Conservation (phyloP, 23 tunicate genomes). For the Trididemnum nubilum region DNA sequence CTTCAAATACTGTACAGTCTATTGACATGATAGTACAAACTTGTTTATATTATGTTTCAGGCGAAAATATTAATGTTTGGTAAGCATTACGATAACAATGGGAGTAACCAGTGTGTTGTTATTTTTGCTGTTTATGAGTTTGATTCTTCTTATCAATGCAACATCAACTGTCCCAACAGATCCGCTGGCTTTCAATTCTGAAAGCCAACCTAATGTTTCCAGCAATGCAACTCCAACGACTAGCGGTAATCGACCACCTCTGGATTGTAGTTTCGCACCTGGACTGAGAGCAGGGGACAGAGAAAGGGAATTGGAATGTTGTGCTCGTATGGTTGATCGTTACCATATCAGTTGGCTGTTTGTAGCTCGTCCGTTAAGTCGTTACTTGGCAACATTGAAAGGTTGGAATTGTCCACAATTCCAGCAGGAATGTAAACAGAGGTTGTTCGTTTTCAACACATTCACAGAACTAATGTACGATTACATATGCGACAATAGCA, state of each 20-base stretch:
- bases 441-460: slow-evolving; percentile 1
- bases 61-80: too few species aligned
- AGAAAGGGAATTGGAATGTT: slow-evolving; percentile 1
- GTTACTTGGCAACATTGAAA: not conserved
- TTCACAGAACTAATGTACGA: slow-evolving; percentile 29
- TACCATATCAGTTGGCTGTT: not conserved
- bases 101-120: too few species aligned
- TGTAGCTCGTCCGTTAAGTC: not conserved
- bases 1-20: too few species aligned
- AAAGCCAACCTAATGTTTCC: too few species aligned
- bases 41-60: too few species aligned
- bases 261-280: too few species aligned
- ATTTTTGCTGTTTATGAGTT: not conserved
- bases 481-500: slow-evolving; percentile 6
- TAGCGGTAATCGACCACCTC: too few species aligned
- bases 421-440: slow-evolving; percentile 2
- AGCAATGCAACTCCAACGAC: too few species aligned
- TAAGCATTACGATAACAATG: too few species aligned
- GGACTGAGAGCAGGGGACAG: too few species aligned
- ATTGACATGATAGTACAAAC: too few species aligned
- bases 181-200: too few species aligned
- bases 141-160: not conserved
- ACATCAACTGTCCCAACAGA: not conserved
- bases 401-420: slow-evolving; percentile 35
- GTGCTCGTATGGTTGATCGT: not conserved